These are phyloP conservation scores for Strix occidentalis DNA, from an alignment of 2,797 vertebrate genomes.

Conservation along the genomic window DNA sequence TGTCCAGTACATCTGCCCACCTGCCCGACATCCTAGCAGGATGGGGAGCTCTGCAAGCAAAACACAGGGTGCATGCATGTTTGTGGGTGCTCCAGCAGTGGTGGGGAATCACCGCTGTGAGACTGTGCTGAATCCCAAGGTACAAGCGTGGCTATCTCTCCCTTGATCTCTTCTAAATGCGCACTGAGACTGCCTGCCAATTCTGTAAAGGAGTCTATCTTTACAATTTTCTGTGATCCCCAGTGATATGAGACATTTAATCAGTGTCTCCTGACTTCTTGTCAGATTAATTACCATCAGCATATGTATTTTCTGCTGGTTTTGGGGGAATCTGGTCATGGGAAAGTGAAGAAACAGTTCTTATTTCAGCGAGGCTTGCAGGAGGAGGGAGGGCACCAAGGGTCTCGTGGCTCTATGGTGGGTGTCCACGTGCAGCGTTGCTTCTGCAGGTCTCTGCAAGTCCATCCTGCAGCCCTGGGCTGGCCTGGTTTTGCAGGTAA, in stretches of 20 bases:
- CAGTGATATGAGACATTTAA: background rate
- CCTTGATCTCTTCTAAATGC: background rate
- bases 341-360: slow-evolving; percentile 2
- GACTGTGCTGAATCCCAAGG: background rate
- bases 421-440: accelerated
- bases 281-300: slow-evolving; percentile 38
- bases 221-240: background rate
- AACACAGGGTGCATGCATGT: accelerated
- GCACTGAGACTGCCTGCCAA: background rate
- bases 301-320: slow-evolving; percentile 15
- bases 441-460: background rate
- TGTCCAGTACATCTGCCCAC: too few species aligned
- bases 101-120: background rate
- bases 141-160: background rate
- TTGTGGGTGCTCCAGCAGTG: background rate
- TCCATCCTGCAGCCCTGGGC: background rate
- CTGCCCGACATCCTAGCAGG: background rate
- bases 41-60: background rate
- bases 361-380: background rate
- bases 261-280: slow-evolving; percentile 46
- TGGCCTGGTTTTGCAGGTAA: background rate
- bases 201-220: background rate
- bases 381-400: background rate
- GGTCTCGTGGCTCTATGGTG: accelerated
- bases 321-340: slow-evolving; percentile 12